These are phyloP conservation scores for Pempheris klunzingeri DNA, from an alignment of 2,797 vertebrate genomes.

Conservation along the genomic window DNA sequence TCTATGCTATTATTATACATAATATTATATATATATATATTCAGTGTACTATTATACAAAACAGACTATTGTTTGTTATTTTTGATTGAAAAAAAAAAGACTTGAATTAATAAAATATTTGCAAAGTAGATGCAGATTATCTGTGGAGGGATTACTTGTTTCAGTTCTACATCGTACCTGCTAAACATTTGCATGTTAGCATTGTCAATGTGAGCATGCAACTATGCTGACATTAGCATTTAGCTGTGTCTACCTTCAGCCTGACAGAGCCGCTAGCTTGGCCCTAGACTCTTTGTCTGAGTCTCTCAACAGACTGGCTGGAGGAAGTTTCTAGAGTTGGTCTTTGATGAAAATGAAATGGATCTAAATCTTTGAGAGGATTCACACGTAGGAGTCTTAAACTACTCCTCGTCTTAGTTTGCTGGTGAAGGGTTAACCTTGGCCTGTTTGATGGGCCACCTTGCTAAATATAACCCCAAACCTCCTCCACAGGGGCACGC, in stretches of 20 bases:
- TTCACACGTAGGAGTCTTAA: constrained; percentile 11
- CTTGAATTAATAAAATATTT: background rate
- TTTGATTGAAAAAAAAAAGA: background rate
- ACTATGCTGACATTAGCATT: background rate
- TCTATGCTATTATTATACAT: no score
- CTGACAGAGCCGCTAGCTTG: background rate
- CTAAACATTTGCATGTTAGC: background rate
- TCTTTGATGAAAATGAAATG: constrained; percentile 9
- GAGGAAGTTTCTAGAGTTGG: background rate
- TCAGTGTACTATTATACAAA: background rate
- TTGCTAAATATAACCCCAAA: constrained; percentile 79
- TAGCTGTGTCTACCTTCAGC: background rate
- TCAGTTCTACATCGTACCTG: background rate
- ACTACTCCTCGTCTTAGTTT: background rate
- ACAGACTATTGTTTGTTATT: background rate
- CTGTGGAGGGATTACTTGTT: background rate
- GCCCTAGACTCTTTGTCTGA: background rate
- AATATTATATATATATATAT: background rate
- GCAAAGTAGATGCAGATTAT: background rate
- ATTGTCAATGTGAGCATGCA: background rate
- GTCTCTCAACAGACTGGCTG: background rate
- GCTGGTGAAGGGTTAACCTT: constrained; percentile 66
- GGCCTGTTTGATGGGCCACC: constrained; percentile 63
- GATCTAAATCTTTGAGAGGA: background rate
- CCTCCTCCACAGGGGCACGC: constrained; percentile 70